phyloP scores from a whole-genome alignment of 2,797 vertebrate species.

The Macroramphosus scolopax region DNA sequence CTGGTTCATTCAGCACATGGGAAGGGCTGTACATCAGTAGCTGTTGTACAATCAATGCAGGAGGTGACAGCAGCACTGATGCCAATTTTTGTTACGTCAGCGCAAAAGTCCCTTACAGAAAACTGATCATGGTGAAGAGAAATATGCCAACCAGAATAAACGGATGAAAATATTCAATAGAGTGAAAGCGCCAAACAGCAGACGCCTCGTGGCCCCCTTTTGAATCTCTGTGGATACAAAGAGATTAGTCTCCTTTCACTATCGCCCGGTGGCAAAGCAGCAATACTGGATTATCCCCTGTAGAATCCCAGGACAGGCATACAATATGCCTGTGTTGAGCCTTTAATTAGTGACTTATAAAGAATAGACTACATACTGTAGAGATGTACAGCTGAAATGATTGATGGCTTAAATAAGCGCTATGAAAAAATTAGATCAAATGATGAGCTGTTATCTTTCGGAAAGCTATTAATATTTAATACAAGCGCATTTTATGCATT shows the following conservation, averaged over 20 bases:
- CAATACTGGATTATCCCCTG: slow-evolving; percentile 38
- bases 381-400: neutral
- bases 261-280: slow-evolving; percentile 29
- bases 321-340: slow-evolving; percentile 3
- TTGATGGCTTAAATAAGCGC: neutral
- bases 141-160: slow-evolving; percentile 1
- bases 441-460: neutral
- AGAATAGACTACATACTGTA: neutral
- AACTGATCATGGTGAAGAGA: neutral
- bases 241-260: slow-evolving; percentile 50
- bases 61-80: slow-evolving; percentile 38
- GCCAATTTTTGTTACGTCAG: slow-evolving; percentile 4
- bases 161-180: slow-evolving; percentile 14
- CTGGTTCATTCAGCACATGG: slow-evolving; percentile 59
- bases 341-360: neutral
- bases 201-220: slow-evolving; percentile 18
- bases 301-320: slow-evolving; percentile 3
- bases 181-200: neutral
- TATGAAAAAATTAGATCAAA: neutral
- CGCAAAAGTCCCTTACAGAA: slow-evolving; percentile 3
- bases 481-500: neutral
- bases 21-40: slow-evolving; percentile 15
- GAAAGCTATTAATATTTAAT: neutral
- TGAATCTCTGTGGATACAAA: slow-evolving; percentile 37
- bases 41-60: slow-evolving; percentile 55